Evolutionary conservation across 2,888 invertebrate species (phyloP).

Genomic region (Acronicta aceris): DNA sequence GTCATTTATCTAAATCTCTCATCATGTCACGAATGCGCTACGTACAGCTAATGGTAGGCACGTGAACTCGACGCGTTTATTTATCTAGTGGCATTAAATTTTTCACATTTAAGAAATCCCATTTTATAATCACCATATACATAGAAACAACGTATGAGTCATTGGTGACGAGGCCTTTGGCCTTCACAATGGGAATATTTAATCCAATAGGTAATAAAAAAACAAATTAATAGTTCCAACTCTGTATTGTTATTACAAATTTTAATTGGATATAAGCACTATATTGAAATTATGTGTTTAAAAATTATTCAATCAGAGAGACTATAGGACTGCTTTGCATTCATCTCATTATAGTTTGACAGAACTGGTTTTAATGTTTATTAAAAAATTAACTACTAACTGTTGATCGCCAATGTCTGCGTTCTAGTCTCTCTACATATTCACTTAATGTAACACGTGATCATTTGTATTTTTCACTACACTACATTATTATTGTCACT

Average conservation of each 20-base stretch:
- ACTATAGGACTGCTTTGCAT: not conserved
- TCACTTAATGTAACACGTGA: conserved; percentile 27
- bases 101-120: conserved; percentile 16
- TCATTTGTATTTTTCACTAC: conserved; percentile 30
- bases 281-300: not conserved
- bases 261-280: conserved; percentile 18
- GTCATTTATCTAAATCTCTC: conserved; percentile 35
- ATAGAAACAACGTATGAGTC: conserved; percentile 34
- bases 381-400: conserved; percentile 11
- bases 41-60: conserved; percentile 14
- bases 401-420: conserved; percentile 11
- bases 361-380: conserved; percentile 23
- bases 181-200: conserved; percentile 48
- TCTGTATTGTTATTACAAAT: conserved; percentile 7
- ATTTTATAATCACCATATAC: conserved; percentile 24
- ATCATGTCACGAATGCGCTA: conserved; percentile 20
- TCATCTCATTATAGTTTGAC: conserved; percentile 14
- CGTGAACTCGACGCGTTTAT: not conserved
- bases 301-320: conserved; percentile 4
- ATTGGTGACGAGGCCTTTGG: conserved; percentile 41
- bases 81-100: conserved; percentile 5
- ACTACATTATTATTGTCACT: conserved; percentile 34
- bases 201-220: conserved; percentile 43
- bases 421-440: conserved; percentile 39
- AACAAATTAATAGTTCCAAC: conserved; percentile 32